Evolutionary conservation across 2,797 vertebrate genomes (phyloP), one percentile per base, ranked within the genome.

Genomic region (Cirrhinus mrigala): DNA sequence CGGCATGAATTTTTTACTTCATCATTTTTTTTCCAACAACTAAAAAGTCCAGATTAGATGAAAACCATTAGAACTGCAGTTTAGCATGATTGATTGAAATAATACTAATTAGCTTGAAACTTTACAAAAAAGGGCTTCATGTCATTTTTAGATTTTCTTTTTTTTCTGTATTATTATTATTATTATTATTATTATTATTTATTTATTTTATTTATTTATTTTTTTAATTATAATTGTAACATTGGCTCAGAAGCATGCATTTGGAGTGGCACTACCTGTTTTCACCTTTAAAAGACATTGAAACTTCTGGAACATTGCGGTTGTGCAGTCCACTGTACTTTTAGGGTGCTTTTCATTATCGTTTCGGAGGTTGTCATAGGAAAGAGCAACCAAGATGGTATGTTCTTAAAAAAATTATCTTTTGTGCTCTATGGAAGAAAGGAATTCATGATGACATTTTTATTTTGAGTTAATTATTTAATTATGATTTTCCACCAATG

Each of bases 1-100:
- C 14, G 54, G 20, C 64, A 84, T 70, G 62, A 64, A 68, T 73
- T 29, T 70, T 88, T 85, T 20, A 58, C 50, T 37, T 22, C 12
- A 29, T 66, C 24, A 0, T 70, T 69, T 24, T 64, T 50, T 46
- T 66, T 27, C 73, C 29, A 56, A 56, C 24, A 33, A 66, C 37
- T 64, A 22, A 48, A 64, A 83, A 66, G 22, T 40, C 56, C 29
- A 52, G 29, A 77, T 76, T n/a, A 40, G 46, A 66, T 15, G 29
- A 66, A 27, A 74, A 18, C 44, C 33, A 18, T 74, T 58, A 40
- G 6, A 64, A 20, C 0, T 83, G 29, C 73, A 54, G 44, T n/a
- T 44, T 9, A 24, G 44, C 27, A 83, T 14, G 29, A 40, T 66
- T 83, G 9, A 40, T 40, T 27, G 24, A 33, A 68, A 68, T 9